Evolutionary conservation across 30 jellyfish, hydroid and myxozoan species (phyloP), one percentile per base, ranked within the genome.

Genomic region (Cassiopea andromeda): DNA sequence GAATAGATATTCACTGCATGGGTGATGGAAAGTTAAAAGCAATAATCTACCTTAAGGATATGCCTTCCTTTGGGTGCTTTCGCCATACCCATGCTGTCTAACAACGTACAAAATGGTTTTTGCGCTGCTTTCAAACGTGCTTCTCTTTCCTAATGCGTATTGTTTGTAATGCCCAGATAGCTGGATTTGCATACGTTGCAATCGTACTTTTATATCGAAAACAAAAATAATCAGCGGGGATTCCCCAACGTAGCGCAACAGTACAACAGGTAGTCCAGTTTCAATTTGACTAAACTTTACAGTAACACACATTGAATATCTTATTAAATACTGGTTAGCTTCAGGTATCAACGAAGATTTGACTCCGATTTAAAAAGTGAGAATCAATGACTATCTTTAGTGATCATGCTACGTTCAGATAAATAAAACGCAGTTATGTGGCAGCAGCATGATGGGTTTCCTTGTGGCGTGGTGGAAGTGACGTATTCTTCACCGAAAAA

Each of bases 111-210:
- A 27, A 17, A 61, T 1, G 43, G 13, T 5, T 13, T 57, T n/a
- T n/a, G 64, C 64, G 64, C 9, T 50, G 64, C 14, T 27, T 3
- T 27, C 7, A 13, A 6, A 61, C 10, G 73, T 14, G 73, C 14
- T 61, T 61, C 43, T 13, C 27, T 61, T 61, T 61, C 19, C 3
- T 14, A 2, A 61, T 8, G 7, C 14, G 73, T 61, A 61, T 27
- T 61, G 73, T 61, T 61, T 61, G 73, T 8, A 61, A 27, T 8
- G 73, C 18, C n/a, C 2, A 43, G 8, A 8, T 19, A 70, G 50
- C 79, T 70, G 48, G 79, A 70, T n/a, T 43, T 70, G 86, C 86
- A 49, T 19, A 77, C 86, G 86, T 77, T 77, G 86, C 86, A 77
- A 49, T 49, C 73, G 73, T 61, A 43, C n/a, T 70, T 70, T 70